Evolutionary conservation across 2,797 vertebrate species (phyloP).

Genomic region (Chrysocyon brachyurus): DNA sequence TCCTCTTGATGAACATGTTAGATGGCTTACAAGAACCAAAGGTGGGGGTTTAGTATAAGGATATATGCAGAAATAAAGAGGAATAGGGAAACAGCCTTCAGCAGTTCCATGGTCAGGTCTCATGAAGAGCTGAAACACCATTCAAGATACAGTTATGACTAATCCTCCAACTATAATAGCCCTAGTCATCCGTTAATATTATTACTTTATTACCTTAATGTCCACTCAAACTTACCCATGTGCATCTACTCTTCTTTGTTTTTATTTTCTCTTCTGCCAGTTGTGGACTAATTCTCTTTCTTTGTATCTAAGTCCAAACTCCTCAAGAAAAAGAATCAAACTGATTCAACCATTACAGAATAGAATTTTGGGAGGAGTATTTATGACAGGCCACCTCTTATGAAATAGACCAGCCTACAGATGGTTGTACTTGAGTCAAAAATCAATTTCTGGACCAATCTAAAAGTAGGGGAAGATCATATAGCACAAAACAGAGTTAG

Average conservation of each 20-base stretch:
- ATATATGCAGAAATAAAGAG: background rate
- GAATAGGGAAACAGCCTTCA: background rate
- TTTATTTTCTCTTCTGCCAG: slow-evolving; percentile 32
- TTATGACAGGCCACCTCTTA: background rate
- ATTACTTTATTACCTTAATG: slow-evolving; percentile 21
- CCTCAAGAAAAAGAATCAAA: background rate
- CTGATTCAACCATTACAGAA: background rate
- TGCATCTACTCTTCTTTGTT: background rate
- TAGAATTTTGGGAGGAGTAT: background rate
- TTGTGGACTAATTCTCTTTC: background rate
- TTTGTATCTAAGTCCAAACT: background rate
- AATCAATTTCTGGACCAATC: slow-evolving; percentile 7
- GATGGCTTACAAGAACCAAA: background rate
- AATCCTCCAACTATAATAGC: background rate
- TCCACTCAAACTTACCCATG: slow-evolving; percentile 32
- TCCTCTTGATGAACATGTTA: slow-evolving; percentile 14
- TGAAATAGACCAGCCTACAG: background rate
- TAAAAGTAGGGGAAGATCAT: background rate
- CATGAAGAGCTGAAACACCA: background rate
- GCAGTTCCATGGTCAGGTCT: background rate
- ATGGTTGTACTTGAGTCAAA: slow-evolving; percentile 8
- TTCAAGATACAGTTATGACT: slow-evolving; percentile 17
- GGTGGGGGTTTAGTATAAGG: background rate
- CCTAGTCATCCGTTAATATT: background rate
- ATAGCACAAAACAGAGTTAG: background rate